Conservation (phyloP, 2,888 invertebrate genomes). For the Heliconius cydno region DNA sequence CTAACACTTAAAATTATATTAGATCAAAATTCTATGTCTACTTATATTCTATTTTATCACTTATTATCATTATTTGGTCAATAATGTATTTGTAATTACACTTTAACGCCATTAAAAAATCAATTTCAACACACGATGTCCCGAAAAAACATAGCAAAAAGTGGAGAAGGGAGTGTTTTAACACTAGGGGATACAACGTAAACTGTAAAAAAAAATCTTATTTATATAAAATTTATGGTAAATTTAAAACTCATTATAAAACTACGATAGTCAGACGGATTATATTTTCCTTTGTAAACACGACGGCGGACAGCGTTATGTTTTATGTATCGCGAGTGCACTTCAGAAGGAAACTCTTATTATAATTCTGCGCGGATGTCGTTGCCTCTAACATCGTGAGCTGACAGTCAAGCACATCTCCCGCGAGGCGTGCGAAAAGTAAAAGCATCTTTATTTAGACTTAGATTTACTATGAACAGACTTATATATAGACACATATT, state of each 20-base stretch:
- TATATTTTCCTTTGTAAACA: constrained; percentile 80
- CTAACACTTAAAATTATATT: constrained; percentile 59
- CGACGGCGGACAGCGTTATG: constrained; percentile 63
- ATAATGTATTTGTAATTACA: constrained; percentile 48
- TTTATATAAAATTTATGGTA: constrained; percentile 55
- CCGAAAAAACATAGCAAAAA: no score
- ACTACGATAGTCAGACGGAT: constrained; percentile 65
- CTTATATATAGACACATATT: background rate
- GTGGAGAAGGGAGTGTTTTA: no score
- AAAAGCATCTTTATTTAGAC: constrained; percentile 57
- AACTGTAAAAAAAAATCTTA: no score
- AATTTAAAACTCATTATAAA: constrained; percentile 71
- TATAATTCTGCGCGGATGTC: constrained; percentile 76
- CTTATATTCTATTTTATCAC: constrained; percentile 40
- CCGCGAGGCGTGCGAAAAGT: constrained; percentile 77
- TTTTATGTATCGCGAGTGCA: constrained; percentile 75
- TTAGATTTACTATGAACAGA: background rate
- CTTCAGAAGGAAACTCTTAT: constrained; percentile 78
- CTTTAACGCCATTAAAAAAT: constrained; percentile 51
- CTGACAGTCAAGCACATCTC: constrained; percentile 72
- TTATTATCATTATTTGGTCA: constrained; percentile 23
- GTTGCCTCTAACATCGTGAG: constrained; percentile 77
- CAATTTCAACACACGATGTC: constrained; percentile 44
- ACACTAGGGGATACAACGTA: no score
- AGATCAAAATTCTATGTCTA: constrained; percentile 13